These are phyloP conservation scores for Thomomys bottae DNA, from an alignment of 2,113 vertebrate genomes.

Conservation along the genomic window DNA sequence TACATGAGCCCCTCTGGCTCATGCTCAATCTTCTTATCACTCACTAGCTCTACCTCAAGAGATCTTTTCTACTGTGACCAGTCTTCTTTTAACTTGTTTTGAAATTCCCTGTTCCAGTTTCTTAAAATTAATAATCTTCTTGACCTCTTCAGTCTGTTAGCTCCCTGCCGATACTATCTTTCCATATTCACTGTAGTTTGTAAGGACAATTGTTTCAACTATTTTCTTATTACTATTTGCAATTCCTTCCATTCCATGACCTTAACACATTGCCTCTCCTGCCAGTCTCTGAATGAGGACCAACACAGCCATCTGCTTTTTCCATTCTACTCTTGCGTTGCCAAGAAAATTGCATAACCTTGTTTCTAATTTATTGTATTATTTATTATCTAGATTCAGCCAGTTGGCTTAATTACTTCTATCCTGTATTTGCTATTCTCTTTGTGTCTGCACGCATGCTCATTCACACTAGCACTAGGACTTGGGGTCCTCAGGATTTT, in stretches of 20 bases:
- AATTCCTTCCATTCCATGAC: constrained; percentile 30
- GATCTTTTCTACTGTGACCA: no score
- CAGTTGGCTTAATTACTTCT: constrained; percentile 25
- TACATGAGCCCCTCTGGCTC: no score
- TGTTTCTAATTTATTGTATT: constrained; percentile 53
- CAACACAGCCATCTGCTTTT: constrained; percentile 60
- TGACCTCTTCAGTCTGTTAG: not conserved
- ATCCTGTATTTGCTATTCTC: not conserved
- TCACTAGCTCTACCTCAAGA: no score
- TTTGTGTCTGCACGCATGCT: no score
- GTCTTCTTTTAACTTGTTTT: not conserved
- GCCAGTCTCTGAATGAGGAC: constrained; percentile 11
- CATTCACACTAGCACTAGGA: no score
- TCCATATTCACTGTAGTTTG: not conserved
- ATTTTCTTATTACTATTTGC: not conserved
- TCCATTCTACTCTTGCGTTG: constrained; percentile 5
- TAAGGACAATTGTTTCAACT: not conserved
- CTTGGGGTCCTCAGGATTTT: no score
- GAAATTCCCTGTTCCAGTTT: not conserved
- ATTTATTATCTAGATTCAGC: constrained; percentile 54
- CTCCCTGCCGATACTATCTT: not conserved
- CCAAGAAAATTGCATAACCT: constrained; percentile 54
- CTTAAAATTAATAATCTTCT: not conserved
- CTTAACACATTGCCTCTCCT: not conserved
- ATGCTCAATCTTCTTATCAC: no score